Base-by-base conservation (phyloP, 2,797 vertebrate genomes). In the Dallia pectoralis region DNA sequence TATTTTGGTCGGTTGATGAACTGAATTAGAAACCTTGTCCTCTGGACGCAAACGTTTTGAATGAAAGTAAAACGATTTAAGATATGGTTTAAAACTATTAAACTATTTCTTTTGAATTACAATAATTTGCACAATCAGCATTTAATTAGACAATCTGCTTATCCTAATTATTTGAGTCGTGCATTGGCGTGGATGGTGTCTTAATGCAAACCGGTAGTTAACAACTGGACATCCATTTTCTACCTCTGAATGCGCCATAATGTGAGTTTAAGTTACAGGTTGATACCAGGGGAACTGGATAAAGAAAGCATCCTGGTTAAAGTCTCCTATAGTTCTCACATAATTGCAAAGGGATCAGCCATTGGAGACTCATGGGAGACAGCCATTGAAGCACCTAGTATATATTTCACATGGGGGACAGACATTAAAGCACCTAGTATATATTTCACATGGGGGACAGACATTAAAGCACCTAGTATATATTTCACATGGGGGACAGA, bases 51-150 rank as follows among this genome's bases (percentile, higher is more conserved):
- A 69, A 69, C 67, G 59, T 51, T 69, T 84, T 79, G 30, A 66
- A 79, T 61, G 68, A 74, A 67, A 61, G 70, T 51, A 59, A 72
- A 81, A 82, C 75, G 29, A 44, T 40, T 73, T 25, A 36, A 66
- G 16, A 8, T 67, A 33, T 69, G 40, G n/a, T n/a, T 44, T 44
- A 44, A 44, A 44, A 44, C 4, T 11, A 11, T 9, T 44, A 6
- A 44, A 14, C 40, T 44, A 6, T 44, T 44, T 44, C 40, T 44
- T 44, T 14, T n/a, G n/a, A 12, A 11, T 59, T 14, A 56, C 9
- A 11, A 8, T 53, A 22, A 9, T 59, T 25, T 25, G 22, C 19
- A 15, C 7, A 51, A 51, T 51, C 19, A n/a, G n/a, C 48, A 49
- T 6, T 51, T 51, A 51, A 51, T 51, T 49, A 19, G 16, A 16